phyloP scores from a whole-genome alignment of 2,888 invertebrate species.

The Nomada lathburiana region DNA sequence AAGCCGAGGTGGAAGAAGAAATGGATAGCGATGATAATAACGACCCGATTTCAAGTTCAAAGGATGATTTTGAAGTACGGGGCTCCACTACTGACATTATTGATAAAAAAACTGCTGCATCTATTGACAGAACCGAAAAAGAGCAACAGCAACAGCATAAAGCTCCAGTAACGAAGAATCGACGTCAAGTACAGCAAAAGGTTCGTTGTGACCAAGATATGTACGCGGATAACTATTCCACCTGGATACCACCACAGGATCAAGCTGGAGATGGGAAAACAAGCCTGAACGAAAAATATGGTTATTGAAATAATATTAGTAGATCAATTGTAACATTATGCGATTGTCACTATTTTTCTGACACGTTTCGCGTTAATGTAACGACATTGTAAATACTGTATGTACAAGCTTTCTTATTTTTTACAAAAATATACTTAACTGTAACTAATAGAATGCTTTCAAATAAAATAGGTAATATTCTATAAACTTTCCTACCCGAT shows the following conservation, averaged over 20 bases:
- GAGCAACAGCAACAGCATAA: background rate
- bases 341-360: background rate
- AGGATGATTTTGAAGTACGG: background rate
- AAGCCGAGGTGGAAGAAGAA: constrained; percentile 24
- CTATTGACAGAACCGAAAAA: background rate
- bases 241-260: constrained; percentile 91
- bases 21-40: constrained; percentile 27
- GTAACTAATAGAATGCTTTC: too few species aligned
- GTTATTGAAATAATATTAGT: constrained; percentile 86
- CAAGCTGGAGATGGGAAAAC: constrained; percentile 93
- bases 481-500: too few species aligned
- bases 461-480: too few species aligned
- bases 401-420: too few species aligned
- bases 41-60: background rate
- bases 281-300: constrained; percentile 90
- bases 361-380: too few species aligned
- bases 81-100: background rate
- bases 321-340: background rate
- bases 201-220: constrained; percentile 82
- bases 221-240: constrained; percentile 88
- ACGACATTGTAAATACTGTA: too few species aligned
- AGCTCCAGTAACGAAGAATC: constrained; percentile 3
- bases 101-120: background rate
- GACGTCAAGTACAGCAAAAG: constrained; percentile 6
- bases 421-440: too few species aligned